Evolutionary conservation across 2,888 invertebrate genomes (phyloP), one percentile per base, ranked within the genome.

Genomic region (Anticlea derivata): DNA sequence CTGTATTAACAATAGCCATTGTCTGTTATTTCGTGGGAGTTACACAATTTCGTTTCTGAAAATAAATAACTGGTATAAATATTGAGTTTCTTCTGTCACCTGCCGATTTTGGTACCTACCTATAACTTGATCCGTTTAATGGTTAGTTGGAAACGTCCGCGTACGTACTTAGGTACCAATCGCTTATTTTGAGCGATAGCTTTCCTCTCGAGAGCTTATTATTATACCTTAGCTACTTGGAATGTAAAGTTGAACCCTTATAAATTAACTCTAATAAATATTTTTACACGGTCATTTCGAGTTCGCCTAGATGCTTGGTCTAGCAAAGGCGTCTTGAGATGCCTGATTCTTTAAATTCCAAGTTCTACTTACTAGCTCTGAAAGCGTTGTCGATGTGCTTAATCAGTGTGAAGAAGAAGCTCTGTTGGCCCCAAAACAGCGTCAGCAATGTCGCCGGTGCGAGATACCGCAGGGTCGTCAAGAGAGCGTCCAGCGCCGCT

Each of bases 371-470:
- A 93, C 93, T 87, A 60, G 92, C 83, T 72, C 92, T 80, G 55
- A 92, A 89, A 55, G 88, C 87, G 45, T 86, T 84, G 71, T 92
- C 92, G 44, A 93, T 83, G 45, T 91, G 88, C 65, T 88, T 86
- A 47, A 92, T 71, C 31, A 92, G 66, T 61, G 80, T 91, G 65
- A 91, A 86, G 50, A 92, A 68, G 68, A 92, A 86, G 62, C 91
- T 89, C 68, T 91, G 91, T 55, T 91, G 89, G 20, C 92, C 90
- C 87, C 92, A 92, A 68, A 93, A 80, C 17, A 92, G 66, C 0
- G 92, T 90, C 34, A 93, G 80, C 22, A 93, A 77, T 5, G 92
- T 92, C 30, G 92, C 84, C 56, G 93, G 93, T 58, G 93, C 86
- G 56, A 93, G 76, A 70, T 92, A 84, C 66, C 92, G 91, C 59